Evolutionary conservation across 2,113 vertebrate species (phyloP), one percentile per base, ranked within the genome.

Genomic region (Elephantulus edwardii): DNA sequence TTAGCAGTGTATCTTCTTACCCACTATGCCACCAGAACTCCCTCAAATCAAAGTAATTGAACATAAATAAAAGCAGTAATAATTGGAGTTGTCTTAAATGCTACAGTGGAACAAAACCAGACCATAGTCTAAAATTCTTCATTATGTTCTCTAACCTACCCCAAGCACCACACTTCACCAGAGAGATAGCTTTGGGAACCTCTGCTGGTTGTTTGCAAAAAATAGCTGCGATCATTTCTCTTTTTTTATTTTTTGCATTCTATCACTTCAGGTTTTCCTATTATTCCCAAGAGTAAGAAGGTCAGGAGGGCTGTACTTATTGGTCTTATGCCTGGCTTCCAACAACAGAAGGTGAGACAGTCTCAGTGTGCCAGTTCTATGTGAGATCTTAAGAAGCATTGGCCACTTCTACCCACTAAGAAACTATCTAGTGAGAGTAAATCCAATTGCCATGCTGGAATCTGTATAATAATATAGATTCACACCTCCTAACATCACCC

Each of bases 11-110:
- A n/a, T n/a, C n/a, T n/a, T n/a, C n/a, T n/a, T n/a, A n/a, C n/a
- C n/a, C n/a, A n/a, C n/a, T n/a, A n/a, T n/a, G n/a, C n/a, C n/a
- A n/a, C n/a, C n/a, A n/a, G n/a, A n/a, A n/a, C n/a, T n/a, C n/a
- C n/a, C n/a, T 68, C 38, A 56, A 83, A 78, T 11, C 52, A 80
- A 90, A 90, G 16, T 10, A 80, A 4, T 10, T 76, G 33, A 64
- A 46, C 40, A 44, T 48, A 78, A 79, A 33, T 3, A 70, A 89
- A 89, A 74, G 48, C 58, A 93, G 40, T 56, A 62, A 60, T 88
- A 83, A 40, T 0, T 44, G 86, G 38, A 86, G 11, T 1, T 75
- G 35, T 66, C 11, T 54, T 83, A 74, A 90, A 44, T 40, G 20
- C 3, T 19, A 58, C 86, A 28, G n/a, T n/a, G 13, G 85, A 35